Base-by-base conservation (phyloP, 2,113 vertebrate genomes). In the Nestor notabilis region DNA sequence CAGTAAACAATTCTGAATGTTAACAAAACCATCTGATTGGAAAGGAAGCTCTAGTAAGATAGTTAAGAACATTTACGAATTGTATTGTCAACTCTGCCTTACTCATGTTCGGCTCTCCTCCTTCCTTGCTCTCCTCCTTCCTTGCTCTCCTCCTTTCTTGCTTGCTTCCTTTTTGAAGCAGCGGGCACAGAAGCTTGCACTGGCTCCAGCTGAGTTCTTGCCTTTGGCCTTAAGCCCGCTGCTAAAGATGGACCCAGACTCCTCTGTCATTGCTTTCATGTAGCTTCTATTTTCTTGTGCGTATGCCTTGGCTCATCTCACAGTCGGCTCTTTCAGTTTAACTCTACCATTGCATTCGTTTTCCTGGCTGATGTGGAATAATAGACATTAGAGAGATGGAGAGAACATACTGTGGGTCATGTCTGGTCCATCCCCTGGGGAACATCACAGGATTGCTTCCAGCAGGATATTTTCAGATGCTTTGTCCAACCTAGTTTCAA, bases 221-320 rank as follows among this genome's bases (percentile, higher is more conserved):
- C 47, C 78, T 84, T 41, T 95, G 88, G 79, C 75, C 50, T 25
- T 2, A 11, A 56, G 94, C 92, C 85, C 18, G 4, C 71, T 43
- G 74, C 94, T 94, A 94, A 95, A 96, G 86, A 91, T 77, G 91
- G 93, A 87, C 61, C 89, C 78, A 61, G 58, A 53, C 87, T 95
- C 56, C 68, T 91, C 70, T 82, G 37, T 41, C 87, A 28, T 6
- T 21, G 83, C 79, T 90, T 92, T 91, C 93, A 49, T 75, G 86
- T 16, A 41, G 31, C 80, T 90, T 68, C 77, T 94, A 5, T 94
- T 94, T 92, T 64, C 89, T 72, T 47, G 13, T 20, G 80, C 11
- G 14, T 65, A 13, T 29, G 81, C 53, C 76, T 82, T 69, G 91
- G 78, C 87, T 93, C 79, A 28, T 83, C 88, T 55, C 33, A 39